These are phyloP conservation scores for Yoshiicerus persimilis DNA, from an alignment of 1,140 invertebrate genomes.

Conservation along the genomic window DNA sequence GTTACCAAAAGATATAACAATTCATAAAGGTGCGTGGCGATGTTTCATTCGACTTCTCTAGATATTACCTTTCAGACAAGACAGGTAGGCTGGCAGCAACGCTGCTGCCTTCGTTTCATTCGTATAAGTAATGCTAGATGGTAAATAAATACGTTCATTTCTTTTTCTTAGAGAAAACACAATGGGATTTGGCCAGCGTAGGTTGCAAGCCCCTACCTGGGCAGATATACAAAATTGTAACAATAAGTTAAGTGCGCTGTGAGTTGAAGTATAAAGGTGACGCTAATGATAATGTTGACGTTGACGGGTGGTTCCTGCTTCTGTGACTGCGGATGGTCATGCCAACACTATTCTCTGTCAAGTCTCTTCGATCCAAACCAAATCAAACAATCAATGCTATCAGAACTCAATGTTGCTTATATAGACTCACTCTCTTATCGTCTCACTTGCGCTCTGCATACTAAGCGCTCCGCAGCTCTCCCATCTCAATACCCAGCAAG, in stretches of 20 bases:
- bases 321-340: conserved; percentile 1
- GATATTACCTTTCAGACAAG: neutral
- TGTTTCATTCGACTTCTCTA: neutral
- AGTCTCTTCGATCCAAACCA: neutral
- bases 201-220: neutral
- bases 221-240: neutral
- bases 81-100: neutral
- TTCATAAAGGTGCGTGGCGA: neutral
- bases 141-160: neutral
- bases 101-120: neutral
- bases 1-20: too few species aligned
- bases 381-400: neutral
- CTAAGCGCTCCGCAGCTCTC: neutral
- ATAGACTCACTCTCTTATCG: neutral
- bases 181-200: neutral
- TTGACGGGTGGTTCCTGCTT: neutral
- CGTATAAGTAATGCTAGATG: neutral
- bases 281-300: conserved; percentile 16
- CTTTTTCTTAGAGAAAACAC: neutral
- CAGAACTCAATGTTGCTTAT: neutral
- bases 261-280: conserved; percentile 1
- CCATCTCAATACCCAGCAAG: neutral
- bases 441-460: neutral
- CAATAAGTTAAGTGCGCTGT: neutral
- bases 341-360: neutral